phyloP scores from a whole-genome alignment of 1,140 invertebrate species.

The Nymphalis io region DNA sequence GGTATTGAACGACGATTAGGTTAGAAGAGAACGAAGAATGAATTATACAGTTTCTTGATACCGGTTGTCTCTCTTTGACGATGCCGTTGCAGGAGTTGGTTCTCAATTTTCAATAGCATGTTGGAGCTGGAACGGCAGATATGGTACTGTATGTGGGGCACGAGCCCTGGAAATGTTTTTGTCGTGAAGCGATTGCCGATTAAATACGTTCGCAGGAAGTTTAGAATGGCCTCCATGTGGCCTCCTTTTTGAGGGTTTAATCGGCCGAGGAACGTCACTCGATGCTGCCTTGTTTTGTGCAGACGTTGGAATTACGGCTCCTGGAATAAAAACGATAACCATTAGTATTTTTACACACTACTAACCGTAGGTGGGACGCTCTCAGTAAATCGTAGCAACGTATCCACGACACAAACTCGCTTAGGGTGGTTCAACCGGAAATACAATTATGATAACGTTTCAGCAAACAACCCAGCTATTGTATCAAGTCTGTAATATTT shows the following conservation, averaged over 20 bases:
- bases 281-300: constrained; percentile 36
- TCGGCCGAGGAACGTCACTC: constrained; percentile 31
- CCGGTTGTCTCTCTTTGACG: constrained; percentile 90
- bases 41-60: constrained; percentile 91
- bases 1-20: constrained; percentile 46
- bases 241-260: constrained; percentile 40
- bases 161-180: constrained; percentile 54
- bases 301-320: constrained; percentile 64
- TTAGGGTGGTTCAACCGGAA: too few relatives aligned
- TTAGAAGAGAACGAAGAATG: constrained; percentile 92
- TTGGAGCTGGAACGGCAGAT: constrained; percentile 69
- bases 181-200: constrained; percentile 67
- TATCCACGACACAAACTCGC: too few relatives aligned
- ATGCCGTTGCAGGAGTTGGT: constrained; percentile 88
- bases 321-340: constrained; percentile 43
- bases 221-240: constrained; percentile 66
- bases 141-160: constrained; percentile 67
- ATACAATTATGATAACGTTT: too few relatives aligned
- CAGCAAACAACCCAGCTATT: too few relatives aligned
- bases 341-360: too few relatives aligned
- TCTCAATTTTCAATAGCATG: constrained; percentile 85
- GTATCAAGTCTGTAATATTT: too few relatives aligned
- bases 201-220: constrained; percentile 55
- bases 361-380: too few relatives aligned
- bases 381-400: too few relatives aligned